Conservation (phyloP, 2,113 vertebrate species). For the Tragelaphus scriptus region DNA sequence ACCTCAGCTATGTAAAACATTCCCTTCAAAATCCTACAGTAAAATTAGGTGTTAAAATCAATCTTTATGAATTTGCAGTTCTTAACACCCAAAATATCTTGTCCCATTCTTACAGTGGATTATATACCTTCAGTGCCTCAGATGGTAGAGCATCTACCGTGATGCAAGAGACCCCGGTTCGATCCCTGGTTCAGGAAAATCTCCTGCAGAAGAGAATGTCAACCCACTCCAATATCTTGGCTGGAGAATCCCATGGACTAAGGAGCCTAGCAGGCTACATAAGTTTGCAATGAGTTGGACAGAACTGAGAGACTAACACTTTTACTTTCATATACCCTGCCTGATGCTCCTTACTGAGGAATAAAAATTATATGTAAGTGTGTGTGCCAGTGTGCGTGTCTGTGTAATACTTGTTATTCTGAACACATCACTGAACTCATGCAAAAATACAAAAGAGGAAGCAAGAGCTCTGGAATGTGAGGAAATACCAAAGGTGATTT, state of each 20-base stretch:
- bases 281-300: background rate
- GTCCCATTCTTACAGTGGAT: background rate
- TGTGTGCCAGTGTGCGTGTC: background rate
- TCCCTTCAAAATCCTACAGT: background rate
- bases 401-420: background rate
- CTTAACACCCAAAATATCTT: background rate
- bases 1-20: background rate
- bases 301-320: background rate
- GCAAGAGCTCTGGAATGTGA: background rate
- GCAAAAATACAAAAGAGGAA: background rate
- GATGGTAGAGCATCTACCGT: rapidly evolving
- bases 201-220: background rate
- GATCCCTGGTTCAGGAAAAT: background rate
- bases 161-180: background rate
- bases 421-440: background rate
- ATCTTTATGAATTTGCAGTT: background rate
- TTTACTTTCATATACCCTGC: background rate
- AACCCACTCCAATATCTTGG: background rate
- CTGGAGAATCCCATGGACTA: background rate
- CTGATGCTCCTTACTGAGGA: background rate
- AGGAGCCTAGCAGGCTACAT: background rate
- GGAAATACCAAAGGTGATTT: background rate
- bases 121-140: background rate
- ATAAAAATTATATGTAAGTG: background rate
- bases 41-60: background rate